These are phyloP conservation scores for Chaunax sp. DNA, from an alignment of 2,797 vertebrate species.

Conservation along the genomic window DNA sequence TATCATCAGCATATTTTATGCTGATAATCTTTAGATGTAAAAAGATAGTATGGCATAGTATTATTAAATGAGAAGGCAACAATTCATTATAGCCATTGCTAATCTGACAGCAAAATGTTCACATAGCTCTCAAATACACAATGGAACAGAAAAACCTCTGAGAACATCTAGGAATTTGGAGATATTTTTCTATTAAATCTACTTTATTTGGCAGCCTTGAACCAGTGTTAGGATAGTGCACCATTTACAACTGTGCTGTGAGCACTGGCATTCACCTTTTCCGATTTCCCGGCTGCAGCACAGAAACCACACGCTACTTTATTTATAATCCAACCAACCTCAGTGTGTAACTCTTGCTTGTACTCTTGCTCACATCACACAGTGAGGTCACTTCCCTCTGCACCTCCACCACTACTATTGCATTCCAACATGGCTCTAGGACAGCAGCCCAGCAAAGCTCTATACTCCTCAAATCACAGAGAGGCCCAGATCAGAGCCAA, in stretches of 20 bases:
- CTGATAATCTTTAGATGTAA: too few species aligned
- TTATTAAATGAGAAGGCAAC: constrained; percentile 12
- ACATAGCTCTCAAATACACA: constrained; percentile 30
- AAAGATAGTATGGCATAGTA: neutral
- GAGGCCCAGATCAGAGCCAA: constrained; percentile 83
- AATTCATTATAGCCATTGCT: neutral
- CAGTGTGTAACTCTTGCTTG: constrained; percentile 77
- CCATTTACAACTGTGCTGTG: constrained; percentile 75
- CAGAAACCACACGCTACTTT: constrained; percentile 80
- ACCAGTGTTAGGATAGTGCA: constrained; percentile 77
- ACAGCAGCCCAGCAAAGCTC: constrained; percentile 80
- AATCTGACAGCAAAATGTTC: constrained; percentile 14
- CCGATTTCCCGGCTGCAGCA: constrained; percentile 72
- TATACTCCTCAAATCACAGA: constrained; percentile 81
- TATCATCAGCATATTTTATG: neutral
- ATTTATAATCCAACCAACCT: constrained; percentile 87
- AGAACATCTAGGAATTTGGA: constrained; percentile 34
- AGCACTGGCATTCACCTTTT: constrained; percentile 82
- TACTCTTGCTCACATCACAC: constrained; percentile 82
- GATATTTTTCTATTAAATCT: constrained; percentile 42
- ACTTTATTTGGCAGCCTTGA: constrained; percentile 76
- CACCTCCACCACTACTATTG: constrained; percentile 78
- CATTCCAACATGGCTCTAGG: constrained; percentile 87
- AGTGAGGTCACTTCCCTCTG: constrained; percentile 82
- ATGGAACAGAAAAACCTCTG: constrained; percentile 18